Conservation (phyloP, 2,797 vertebrate species). For the Gila robusta region DNA sequence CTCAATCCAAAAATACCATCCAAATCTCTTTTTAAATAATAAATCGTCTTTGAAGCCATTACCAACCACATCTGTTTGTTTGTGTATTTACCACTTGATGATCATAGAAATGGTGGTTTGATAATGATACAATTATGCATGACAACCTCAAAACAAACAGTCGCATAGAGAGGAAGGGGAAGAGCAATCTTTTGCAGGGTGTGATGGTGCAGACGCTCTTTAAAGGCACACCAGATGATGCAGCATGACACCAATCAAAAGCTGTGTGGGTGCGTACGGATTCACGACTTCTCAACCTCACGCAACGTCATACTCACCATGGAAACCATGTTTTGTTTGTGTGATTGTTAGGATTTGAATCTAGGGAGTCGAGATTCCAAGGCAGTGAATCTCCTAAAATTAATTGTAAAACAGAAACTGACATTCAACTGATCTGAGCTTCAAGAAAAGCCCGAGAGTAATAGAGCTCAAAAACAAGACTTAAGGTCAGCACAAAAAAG, state of each 20-base stretch:
- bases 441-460: background rate
- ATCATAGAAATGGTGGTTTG: background rate
- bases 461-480: slow-evolving; percentile 33
- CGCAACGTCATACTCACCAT: slow-evolving; percentile 35
- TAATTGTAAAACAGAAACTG: background rate
- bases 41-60: background rate
- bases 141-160: slow-evolving; percentile 17
- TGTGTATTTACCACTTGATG: slow-evolving; percentile 10
- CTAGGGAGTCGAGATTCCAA: background rate
- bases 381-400: background rate
- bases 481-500: slow-evolving; percentile 8
- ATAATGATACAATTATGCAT: slow-evolving; percentile 1
- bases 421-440: background rate
- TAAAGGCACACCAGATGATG: slow-evolving; percentile 5
- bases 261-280: background rate
- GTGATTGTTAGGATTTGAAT: slow-evolving; percentile 43
- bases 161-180: background rate
- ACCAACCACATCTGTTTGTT: background rate
- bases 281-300: slow-evolving; percentile 40
- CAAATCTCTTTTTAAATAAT: background rate
- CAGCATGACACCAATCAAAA: background rate
- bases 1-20: background rate
- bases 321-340: slow-evolving; percentile 48
- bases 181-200: slow-evolving; percentile 6
- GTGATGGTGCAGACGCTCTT: slow-evolving; percentile 24